A percentile compares a stretch with the other conserved stretches of the same genome.
Evolutionary conservation across 1,140 invertebrate species (phyloP).

Genomic region (Procambarus clarkii): DNA sequence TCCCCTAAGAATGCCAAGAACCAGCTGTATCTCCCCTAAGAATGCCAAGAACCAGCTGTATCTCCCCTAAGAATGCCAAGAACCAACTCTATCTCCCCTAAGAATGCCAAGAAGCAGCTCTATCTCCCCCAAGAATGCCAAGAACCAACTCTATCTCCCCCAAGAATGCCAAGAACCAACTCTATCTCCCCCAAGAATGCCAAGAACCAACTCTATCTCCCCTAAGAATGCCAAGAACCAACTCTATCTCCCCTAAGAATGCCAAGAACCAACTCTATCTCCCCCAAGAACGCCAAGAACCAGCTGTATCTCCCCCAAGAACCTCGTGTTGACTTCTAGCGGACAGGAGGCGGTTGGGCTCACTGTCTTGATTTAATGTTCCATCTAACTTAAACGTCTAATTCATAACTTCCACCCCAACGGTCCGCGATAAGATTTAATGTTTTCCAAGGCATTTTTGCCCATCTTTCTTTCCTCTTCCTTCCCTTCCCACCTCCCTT

Average conservation of each 20-base stretch:
- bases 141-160: too few species aligned
- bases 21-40: too few species aligned
- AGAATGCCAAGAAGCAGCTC: neutral
- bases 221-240: constrained; percentile 16
- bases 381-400: constrained; percentile 34
- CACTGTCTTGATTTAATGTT: constrained; percentile 58
- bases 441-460: neutral
- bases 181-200: too few species aligned
- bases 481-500: neutral
- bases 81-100: constrained; percentile 1
- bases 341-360: constrained; percentile 36
- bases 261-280: neutral
- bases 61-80: too few species aligned
- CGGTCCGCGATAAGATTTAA: neutral
- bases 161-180: too few species aligned
- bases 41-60: too few species aligned
- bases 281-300: constrained; percentile 24
- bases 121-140: too few species aligned
- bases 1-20: too few species aligned
- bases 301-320: too few species aligned
- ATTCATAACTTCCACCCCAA: constrained; percentile 35
- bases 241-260: too few species aligned
- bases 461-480: neutral
- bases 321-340: constrained; percentile 27
- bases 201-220: constrained; percentile 6